These are phyloP conservation scores for Probosciger aterrimus DNA, from an alignment of 2,113 vertebrate species.

Conservation along the genomic window DNA sequence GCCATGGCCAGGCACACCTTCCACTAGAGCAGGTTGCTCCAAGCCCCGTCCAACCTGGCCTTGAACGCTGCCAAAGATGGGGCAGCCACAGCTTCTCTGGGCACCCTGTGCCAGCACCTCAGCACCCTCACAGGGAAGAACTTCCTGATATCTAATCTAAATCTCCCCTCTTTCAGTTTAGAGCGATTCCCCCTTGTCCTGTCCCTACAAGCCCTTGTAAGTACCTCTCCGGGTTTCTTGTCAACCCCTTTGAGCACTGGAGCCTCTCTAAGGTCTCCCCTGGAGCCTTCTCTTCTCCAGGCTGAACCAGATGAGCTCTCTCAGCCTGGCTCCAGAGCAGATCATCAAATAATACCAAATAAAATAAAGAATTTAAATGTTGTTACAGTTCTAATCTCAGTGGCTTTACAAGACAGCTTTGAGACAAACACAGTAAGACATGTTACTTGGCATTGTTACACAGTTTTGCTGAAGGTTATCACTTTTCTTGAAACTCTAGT, in stretches of 20 bases:
- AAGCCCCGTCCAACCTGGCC: not conserved
- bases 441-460: not conserved
- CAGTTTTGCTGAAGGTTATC: not conserved
- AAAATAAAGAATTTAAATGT: not conserved
- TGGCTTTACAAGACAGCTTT: not conserved
- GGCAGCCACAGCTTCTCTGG: not conserved
- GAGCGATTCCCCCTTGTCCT: not conserved
- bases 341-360: not conserved
- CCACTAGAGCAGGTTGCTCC: not conserved
- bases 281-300: not conserved
- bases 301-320: not conserved
- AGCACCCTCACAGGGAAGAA: not conserved
- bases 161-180: not conserved
- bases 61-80: not conserved
- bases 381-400: not conserved
- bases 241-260: not conserved
- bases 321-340: not conserved
- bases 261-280: not conserved
- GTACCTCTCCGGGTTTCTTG: not conserved
- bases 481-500: not conserved
- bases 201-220: not conserved
- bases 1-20: not conserved
- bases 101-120: not conserved
- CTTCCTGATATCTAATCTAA: not conserved
- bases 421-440: not conserved